A percentile compares a stretch with the other conserved stretches of the same genome.
Evolutionary conservation across 2,888 invertebrate species (phyloP).

Genomic region (Caenorhabditis sp.): DNA sequence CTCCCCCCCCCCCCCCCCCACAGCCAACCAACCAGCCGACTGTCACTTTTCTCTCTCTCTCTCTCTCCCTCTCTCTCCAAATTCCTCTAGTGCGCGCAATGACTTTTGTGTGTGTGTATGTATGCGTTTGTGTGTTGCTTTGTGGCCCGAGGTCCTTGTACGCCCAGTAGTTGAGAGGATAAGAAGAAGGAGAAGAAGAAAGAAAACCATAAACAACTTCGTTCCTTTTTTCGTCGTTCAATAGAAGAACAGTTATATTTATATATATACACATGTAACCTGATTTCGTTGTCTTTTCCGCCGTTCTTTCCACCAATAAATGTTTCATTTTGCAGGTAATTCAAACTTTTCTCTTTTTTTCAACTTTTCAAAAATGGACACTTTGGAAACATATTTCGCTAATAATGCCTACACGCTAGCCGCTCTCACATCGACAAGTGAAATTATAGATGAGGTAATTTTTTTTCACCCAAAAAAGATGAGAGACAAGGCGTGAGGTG

Average conservation of each 20-base stretch:
- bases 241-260: not conserved
- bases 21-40: conserved; percentile 15
- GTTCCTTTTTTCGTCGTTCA: not conserved
- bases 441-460: conserved; percentile 1
- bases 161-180: not conserved
- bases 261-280: no score
- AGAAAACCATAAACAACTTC: not conserved
- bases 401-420: conserved; percentile 5
- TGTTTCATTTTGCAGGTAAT: conserved; percentile 2
- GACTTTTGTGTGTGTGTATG: not conserved
- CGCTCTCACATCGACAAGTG: not conserved
- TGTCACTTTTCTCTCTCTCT: conserved; percentile 8
- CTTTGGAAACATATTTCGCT: conserved; percentile 1
- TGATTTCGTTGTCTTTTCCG: not conserved
- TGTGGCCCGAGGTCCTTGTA: not conserved
- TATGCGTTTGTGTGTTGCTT: not conserved
- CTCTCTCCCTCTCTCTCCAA: not conserved
- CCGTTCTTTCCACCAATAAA: not conserved
- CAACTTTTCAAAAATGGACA: not conserved
- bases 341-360: no score
- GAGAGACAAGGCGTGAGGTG: not conserved
- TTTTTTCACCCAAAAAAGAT: not conserved
- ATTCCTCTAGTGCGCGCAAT: not conserved
- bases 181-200: not conserved
- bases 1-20: not conserved